Base-by-base conservation (phyloP, 2,888 invertebrate genomes). In the Eilema caniola region DNA sequence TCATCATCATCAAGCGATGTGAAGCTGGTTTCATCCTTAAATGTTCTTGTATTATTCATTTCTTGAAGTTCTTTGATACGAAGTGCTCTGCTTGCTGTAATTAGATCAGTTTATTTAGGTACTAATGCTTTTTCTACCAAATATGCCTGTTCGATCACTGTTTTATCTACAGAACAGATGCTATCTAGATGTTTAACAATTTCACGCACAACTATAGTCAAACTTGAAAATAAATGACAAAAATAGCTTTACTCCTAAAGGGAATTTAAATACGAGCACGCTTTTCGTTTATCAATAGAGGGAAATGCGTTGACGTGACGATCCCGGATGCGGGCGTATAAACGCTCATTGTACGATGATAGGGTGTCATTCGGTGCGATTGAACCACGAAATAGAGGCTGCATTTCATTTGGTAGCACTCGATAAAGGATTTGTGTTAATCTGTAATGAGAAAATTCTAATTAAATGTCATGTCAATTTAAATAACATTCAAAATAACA, bases 341-440 rank as follows among this genome's bases (percentile, higher is more conserved):
- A 83, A 80, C 77, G 76, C 77, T 84, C 81, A 83, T 82, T 83
- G 82, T 70, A 71, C 69, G 69, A 61, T 70, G 77, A 74, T 74
- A 80, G 78, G 76, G 68, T 67, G 77, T 73, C 79, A 78, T 67
- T 77, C 73, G 63, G 63, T 74, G 66, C 76, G 76, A 77, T 78
- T 73, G 73, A 64, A 78, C 70, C 57, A 31, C 63, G 28, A 62
- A 74, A 72, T 74, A 59, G 65, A 37, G 20, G 20, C 64, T 62
- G 62, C 65, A 31, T 41, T 67, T 69, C 59, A 65, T 64, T 71
- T 67, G 53, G 59, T 53, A 57, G 65, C 65, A 57, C 62, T 31
- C 31, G 57, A 64, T 59, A 31, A 65, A 62, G 23, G 67, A 53
- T 68, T 69, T 66, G 41, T 63, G 24, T 33, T 33, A 41, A 60